A percentile compares a stretch with the other conserved stretches of the same genome.
These are phyloP conservation scores for Chloroclystis v-ata DNA, from an alignment of 2,888 invertebrate genomes.

Conservation along the genomic window DNA sequence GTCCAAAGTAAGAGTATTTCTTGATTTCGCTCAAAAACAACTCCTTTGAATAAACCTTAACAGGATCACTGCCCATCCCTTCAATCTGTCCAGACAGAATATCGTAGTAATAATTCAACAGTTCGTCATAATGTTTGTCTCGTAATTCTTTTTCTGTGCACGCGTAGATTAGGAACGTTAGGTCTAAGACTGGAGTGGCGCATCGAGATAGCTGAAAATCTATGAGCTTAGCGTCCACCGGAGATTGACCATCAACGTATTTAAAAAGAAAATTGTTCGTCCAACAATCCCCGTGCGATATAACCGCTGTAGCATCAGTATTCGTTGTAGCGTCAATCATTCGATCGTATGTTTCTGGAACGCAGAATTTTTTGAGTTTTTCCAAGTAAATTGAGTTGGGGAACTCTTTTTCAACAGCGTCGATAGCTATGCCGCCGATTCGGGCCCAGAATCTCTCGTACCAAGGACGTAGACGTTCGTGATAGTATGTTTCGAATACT, in stretches of 20 bases:
- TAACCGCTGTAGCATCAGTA: slow-evolving; percentile 65
- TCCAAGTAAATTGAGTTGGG: slow-evolving; percentile 78
- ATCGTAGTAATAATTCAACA: slow-evolving; percentile 80
- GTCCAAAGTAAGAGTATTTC: slow-evolving; percentile 75
- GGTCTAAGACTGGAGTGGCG: slow-evolving; percentile 77
- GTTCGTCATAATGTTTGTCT: slow-evolving; percentile 74
- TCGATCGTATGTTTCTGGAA: slow-evolving; percentile 71
- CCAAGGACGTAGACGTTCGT: slow-evolving; percentile 75
- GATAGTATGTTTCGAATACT: slow-evolving; percentile 79
- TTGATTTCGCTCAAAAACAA: slow-evolving; percentile 75
- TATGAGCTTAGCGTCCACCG: slow-evolving; percentile 76
- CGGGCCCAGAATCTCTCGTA: slow-evolving; percentile 74
- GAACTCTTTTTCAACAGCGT: slow-evolving; percentile 81
- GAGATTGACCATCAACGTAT: slow-evolving; percentile 37
- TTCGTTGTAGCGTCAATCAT: slow-evolving; percentile 60
- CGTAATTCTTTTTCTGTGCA: slow-evolving; percentile 80
- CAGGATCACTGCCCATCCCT: slow-evolving; percentile 80
- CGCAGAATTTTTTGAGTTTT: slow-evolving; percentile 73
- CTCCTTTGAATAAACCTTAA: slow-evolving; percentile 70
- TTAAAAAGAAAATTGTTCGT: slow-evolving; percentile 84
- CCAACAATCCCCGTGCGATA: slow-evolving; percentile 87
- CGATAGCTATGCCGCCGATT: slow-evolving; percentile 73
- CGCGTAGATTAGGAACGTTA: slow-evolving; percentile 74
- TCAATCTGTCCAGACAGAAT: slow-evolving; percentile 72
- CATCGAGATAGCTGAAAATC: slow-evolving; percentile 83